Percentiles rank a stretch among this genome's conserved stretches.
These are phyloP conservation scores for Hyaena hyaena DNA, from an alignment of 2,113 vertebrate species.

Conservation along the genomic window DNA sequence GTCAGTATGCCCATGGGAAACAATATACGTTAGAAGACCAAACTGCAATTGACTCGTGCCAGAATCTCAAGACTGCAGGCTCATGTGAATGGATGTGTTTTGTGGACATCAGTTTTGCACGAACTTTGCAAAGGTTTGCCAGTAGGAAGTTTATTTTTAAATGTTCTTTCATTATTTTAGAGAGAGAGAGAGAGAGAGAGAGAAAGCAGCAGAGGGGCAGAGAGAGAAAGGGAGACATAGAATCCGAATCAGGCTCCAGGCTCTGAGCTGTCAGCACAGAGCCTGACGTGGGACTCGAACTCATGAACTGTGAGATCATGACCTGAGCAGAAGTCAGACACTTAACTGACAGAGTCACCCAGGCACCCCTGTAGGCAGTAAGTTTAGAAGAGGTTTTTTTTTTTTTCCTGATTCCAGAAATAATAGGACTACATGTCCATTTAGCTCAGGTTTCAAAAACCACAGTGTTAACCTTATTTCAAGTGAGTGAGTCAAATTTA, in stretches of 20 bases:
- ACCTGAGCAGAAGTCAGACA: no score
- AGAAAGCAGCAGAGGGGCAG: no score
- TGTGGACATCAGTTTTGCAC: no score
- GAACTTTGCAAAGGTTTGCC: background rate
- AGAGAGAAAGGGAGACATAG: no score
- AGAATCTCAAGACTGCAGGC: background rate
- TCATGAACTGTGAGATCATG: no score
- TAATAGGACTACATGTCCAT: background rate
- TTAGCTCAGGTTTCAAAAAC: background rate
- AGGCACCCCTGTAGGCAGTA: background rate
- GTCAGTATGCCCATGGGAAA: background rate
- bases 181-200: no score
- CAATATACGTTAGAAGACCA: background rate
- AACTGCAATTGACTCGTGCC: background rate
- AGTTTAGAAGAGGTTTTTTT: background rate
- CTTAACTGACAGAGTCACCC: no score
- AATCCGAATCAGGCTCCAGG: no score
- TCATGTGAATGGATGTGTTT: background rate
- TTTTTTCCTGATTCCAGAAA: background rate
- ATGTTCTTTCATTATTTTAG: no score
- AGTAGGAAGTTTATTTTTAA: background rate
- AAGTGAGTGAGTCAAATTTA: background rate
- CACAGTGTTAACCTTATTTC: background rate
- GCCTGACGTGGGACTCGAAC: no score
- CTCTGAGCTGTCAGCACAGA: no score